A percentile compares a stretch with the other conserved stretches of the same genome.
Evolutionary conservation across 2,113 vertebrate genomes (phyloP).

Genomic region (Caranx melampygus): DNA sequence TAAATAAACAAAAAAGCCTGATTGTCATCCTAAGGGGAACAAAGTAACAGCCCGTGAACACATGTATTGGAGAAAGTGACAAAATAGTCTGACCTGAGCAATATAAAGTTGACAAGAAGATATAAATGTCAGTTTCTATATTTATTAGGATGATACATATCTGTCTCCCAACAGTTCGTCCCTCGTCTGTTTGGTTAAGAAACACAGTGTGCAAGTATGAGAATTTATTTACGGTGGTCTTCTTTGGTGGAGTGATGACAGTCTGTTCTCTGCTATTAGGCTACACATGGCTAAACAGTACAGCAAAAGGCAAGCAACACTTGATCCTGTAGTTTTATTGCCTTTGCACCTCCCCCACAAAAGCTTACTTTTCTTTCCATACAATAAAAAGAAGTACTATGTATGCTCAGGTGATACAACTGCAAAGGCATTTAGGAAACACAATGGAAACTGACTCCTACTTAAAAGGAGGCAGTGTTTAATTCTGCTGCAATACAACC

Average conservation of each 20-base stretch:
- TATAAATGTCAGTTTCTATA: no score
- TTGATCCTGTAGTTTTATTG: conserved; percentile 2
- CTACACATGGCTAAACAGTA: neutral
- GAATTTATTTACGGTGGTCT: neutral
- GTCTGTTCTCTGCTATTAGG: neutral
- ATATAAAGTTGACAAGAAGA: no score
- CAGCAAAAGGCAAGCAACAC: neutral
- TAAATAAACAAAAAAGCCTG: no score
- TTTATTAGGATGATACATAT: no score
- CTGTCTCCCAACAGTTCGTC: neutral
- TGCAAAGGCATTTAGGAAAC: conserved; percentile 7
- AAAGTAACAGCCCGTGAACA: no score
- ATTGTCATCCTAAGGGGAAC: no score
- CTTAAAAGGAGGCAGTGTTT: conserved; percentile 23
- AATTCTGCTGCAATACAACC: neutral
- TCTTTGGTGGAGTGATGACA: neutral
- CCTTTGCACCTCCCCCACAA: neutral
- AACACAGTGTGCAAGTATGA: neutral
- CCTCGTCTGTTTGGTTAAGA: no score
- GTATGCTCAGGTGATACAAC: conserved; percentile 15
- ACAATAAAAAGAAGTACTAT: conserved; percentile 28
- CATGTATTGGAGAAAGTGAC: no score
- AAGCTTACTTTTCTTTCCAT: conserved; percentile 26
- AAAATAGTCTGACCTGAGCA: no score
- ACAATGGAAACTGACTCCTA: conserved; percentile 23